phyloP scores from a whole-genome alignment of 2,888 invertebrate genomes.

The Nineta flava region DNA sequence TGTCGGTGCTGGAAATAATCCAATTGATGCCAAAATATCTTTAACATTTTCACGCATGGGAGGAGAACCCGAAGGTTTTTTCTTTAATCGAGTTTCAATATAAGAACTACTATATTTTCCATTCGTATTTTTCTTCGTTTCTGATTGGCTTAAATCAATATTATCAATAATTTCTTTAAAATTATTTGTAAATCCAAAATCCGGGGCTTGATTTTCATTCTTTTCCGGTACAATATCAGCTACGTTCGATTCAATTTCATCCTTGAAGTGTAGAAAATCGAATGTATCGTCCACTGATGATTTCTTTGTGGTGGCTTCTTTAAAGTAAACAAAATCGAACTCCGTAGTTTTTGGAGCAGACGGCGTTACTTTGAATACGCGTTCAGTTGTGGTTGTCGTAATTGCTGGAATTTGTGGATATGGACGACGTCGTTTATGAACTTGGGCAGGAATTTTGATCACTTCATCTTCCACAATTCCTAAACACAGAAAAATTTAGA shows the following conservation, averaged over 20 bases:
- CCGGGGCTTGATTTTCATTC: neutral
- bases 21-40: constrained; percentile 29
- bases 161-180: constrained; percentile 5
- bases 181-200: constrained; percentile 6
- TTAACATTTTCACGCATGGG: constrained; percentile 24
- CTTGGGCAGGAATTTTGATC: neutral
- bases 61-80: constrained; percentile 15
- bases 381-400: neutral
- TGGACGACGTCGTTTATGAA: neutral
- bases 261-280: constrained; percentile 2
- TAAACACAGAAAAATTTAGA: too few relatives aligned
- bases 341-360: neutral
- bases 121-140: neutral
- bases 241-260: neutral
- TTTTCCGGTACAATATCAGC: neutral
- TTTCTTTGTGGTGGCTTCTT: neutral
- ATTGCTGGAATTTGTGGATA: neutral
- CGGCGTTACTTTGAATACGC: neutral
- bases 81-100: constrained; percentile 21
- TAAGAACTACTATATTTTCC: constrained; percentile 28
- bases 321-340: neutral
- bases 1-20: constrained; percentile 20
- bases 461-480: too few relatives aligned
- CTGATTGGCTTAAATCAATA: constrained; percentile 1
- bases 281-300: neutral